A percentile compares a stretch with the other conserved stretches of the same genome.
phyloP scores from a whole-genome alignment of 1,140 invertebrate genomes.

The Coelopa frigida region DNA sequence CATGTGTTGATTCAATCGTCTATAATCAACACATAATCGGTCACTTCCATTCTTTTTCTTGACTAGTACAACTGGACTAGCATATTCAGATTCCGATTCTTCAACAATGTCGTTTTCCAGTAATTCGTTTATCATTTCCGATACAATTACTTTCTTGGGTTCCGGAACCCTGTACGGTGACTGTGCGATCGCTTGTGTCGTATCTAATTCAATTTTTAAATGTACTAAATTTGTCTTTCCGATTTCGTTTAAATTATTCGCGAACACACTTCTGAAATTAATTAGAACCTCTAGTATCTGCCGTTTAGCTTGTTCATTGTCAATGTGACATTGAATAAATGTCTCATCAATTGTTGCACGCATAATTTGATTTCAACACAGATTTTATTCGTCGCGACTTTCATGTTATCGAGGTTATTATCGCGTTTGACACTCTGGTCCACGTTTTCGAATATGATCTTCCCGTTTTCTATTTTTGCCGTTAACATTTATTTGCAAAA shows the following conservation, averaged over 20 bases:
- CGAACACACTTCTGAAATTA: slow-evolving; percentile 1
- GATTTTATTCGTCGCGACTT: no score
- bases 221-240: slow-evolving; percentile 9
- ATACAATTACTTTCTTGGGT: slow-evolving; percentile 6
- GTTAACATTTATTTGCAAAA: no score
- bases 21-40: slow-evolving; percentile 27
- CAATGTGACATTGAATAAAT: no score
- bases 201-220: slow-evolving; percentile 9
- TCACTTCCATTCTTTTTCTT: slow-evolving; percentile 44
- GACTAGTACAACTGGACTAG: slow-evolving; percentile 46
- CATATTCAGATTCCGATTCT: slow-evolving; percentile 43
- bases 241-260: slow-evolving; percentile 2
- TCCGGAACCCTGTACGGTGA: slow-evolving; percentile 13
- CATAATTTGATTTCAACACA: no score
- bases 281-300: no score
- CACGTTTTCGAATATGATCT: no score
- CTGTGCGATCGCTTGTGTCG: slow-evolving; percentile 6
- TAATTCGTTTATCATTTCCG: slow-evolving; percentile 15
- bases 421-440: no score
- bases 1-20: slow-evolving; percentile 19
- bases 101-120: slow-evolving; percentile 16
- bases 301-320: no score
- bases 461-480: no score
- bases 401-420: no score
- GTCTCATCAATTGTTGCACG: no score